Conservation (phyloP, 2,797 vertebrate species). For the Macroramphosus scolopax region DNA sequence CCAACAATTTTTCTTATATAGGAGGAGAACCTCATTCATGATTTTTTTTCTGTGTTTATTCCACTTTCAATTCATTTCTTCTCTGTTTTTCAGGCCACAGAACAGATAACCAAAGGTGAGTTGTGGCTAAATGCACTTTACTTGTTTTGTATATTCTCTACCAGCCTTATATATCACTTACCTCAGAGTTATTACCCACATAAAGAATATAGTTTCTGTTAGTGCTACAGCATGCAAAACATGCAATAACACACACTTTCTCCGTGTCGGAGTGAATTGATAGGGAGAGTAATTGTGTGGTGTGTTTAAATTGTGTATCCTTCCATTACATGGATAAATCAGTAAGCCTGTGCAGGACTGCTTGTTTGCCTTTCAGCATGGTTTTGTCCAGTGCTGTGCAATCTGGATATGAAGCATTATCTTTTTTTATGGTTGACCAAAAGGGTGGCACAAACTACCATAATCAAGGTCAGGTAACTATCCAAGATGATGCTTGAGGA, state of each 20-base stretch:
- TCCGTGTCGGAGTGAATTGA: too few relatives aligned
- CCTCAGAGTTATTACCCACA: neutral
- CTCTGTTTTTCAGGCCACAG: slow-evolving; percentile 86
- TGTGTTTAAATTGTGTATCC: slow-evolving; percentile 9
- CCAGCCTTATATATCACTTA: too few relatives aligned
- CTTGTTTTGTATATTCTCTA: neutral
- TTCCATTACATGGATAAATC: slow-evolving; percentile 12
- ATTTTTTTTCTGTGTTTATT: neutral
- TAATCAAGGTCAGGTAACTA: slow-evolving; percentile 46
- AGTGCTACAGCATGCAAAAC: neutral
- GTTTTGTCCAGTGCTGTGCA: slow-evolving; percentile 10
- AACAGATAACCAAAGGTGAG: slow-evolving; percentile 99
- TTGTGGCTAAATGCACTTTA: slow-evolving; percentile 34
- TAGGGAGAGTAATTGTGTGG: neutral
- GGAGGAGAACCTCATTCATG: neutral
- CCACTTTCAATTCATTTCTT: slow-evolving; percentile 25
- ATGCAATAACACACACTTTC: neutral
- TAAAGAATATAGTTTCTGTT: neutral
- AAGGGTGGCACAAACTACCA: slow-evolving; percentile 39
- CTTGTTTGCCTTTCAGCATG: slow-evolving; percentile 16
- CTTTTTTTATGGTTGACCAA: slow-evolving; percentile 19
- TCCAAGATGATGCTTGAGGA: slow-evolving; percentile 60
- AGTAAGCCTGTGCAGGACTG: neutral
- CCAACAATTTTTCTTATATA: neutral
- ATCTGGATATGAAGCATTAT: slow-evolving; percentile 17